Percentiles rank a stretch among this genome's conserved stretches.
These are phyloP conservation scores for Rafetus swinhoei DNA, from an alignment of 2,113 vertebrate genomes.

Conservation along the genomic window DNA sequence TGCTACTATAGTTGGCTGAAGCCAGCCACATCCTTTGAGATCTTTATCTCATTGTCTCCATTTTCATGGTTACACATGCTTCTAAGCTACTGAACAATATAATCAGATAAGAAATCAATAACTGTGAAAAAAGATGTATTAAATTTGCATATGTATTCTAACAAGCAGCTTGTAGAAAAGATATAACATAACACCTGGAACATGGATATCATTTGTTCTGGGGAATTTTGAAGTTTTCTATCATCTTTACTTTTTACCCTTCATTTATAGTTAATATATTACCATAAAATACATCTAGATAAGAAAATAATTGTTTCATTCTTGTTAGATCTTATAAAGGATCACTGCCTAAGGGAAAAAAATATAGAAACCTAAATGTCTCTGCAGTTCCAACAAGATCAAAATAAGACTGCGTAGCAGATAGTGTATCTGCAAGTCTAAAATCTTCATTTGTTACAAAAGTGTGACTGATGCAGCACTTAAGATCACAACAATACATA, in stretches of 20 bases:
- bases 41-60: neutral
- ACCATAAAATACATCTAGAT: neutral
- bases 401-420: constrained; percentile 20
- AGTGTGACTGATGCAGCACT: neutral
- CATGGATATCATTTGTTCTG: neutral
- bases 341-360: neutral
- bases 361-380: neutral
- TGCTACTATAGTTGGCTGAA: neutral
- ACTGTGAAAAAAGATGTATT: constrained; percentile 14
- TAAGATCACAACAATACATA: neutral
- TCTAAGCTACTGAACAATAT: constrained; percentile 2
- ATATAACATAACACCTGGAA: neutral
- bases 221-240: neutral
- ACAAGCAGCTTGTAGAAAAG: constrained; percentile 1
- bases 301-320: constrained; percentile 19
- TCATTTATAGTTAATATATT: constrained; percentile 10
- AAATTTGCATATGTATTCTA: neutral
- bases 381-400: neutral
- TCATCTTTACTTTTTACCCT: neutral
- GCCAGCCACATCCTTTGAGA: neutral
- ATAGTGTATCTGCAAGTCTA: neutral
- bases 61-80: constrained; percentile 2
- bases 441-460: neutral
- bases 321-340: constrained; percentile 11
- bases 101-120: constrained; percentile 35